A percentile compares a stretch with the other conserved stretches of the same genome.
Conservation (phyloP, 2,888 invertebrate species). For the Protodeltote pygarga region DNA sequence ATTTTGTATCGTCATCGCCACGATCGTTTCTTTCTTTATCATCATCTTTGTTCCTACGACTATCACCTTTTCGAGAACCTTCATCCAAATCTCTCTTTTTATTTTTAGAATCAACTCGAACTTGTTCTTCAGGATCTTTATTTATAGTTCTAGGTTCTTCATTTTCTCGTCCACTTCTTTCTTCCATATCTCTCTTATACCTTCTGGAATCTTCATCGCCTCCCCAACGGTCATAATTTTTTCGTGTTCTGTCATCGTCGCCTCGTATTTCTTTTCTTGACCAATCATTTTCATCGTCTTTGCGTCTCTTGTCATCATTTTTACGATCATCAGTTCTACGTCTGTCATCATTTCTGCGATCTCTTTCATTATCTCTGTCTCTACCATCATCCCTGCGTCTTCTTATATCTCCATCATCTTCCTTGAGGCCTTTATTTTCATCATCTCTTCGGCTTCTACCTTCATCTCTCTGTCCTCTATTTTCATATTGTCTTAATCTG, state of each 20-base stretch:
- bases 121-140: constrained; percentile 18
- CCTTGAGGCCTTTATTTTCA: constrained; percentile 24
- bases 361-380: background rate
- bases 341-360: constrained; percentile 14
- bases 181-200: constrained; percentile 32
- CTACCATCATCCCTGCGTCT: background rate
- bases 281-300: constrained; percentile 26
- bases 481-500: constrained; percentile 15
- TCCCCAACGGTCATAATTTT: constrained; percentile 28
- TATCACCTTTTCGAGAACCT: constrained; percentile 23
- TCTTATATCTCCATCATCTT: constrained; percentile 12
- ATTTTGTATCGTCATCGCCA: constrained; percentile 15
- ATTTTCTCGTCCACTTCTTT: constrained; percentile 24
- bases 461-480: constrained; percentile 4
- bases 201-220: constrained; percentile 26
- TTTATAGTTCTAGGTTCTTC: constrained; percentile 40
- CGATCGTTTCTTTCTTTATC: constrained; percentile 27
- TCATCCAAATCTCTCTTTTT: constrained; percentile 24
- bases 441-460: constrained; percentile 17
- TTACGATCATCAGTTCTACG: constrained; percentile 19
- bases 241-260: constrained; percentile 16
- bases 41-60: constrained; percentile 38
- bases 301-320: constrained; percentile 22
- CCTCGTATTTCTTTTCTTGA: no score
- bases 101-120: constrained; percentile 30